Evolutionary conservation across 2,113 vertebrate species (phyloP), one percentile per base, ranked within the genome.

Genomic region (Albula glossodonta): DNA sequence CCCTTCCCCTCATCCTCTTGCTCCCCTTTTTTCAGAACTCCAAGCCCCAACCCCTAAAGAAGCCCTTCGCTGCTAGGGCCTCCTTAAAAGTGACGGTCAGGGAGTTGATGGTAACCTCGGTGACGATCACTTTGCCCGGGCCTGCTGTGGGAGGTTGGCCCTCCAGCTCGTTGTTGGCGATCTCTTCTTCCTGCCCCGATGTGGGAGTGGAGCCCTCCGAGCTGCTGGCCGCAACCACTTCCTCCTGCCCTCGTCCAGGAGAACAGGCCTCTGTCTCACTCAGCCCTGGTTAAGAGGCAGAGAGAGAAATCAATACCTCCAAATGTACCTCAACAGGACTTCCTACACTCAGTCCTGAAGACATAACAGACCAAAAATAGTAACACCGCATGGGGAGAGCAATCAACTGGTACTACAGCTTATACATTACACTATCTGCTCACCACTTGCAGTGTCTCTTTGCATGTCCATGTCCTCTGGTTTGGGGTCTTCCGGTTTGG

Each of bases 11-110:
- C 70, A n/a, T n/a, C 70, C 70, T 74, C 17, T 66, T 19, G n/a
- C 70, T n/a, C 63, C 22, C 70, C 10, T 5, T 31, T 31, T 4
- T 10, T 74, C 70, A 74, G 70, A 31, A 74, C 70, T 74, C 94
- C 53, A 86, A 91, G 1, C 95, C 94, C 91, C 95, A 96, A 91
- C 96, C 96, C 91, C 97, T 96, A 94, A 99, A 99, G 94, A 99
- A 99, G 88, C 98, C 98, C 88, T 96, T 96, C 3, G 98, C 96
- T 48, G 94, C 96, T 91, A 96, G 94, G 52, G 98, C 97, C 95
- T 99, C 98, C 81, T 95, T 95, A 94, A 99, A 99, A 91, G 98
- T 99, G 93, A 99, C 98, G 4, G 98, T 99, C 92, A 99, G 92
- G 85, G 97, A 97, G 94, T 99, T 99, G 92, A 99, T 96, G 6